Evolutionary conservation across 2,113 vertebrate species (phyloP).

Genomic region (Kryptolebias marmoratus): DNA sequence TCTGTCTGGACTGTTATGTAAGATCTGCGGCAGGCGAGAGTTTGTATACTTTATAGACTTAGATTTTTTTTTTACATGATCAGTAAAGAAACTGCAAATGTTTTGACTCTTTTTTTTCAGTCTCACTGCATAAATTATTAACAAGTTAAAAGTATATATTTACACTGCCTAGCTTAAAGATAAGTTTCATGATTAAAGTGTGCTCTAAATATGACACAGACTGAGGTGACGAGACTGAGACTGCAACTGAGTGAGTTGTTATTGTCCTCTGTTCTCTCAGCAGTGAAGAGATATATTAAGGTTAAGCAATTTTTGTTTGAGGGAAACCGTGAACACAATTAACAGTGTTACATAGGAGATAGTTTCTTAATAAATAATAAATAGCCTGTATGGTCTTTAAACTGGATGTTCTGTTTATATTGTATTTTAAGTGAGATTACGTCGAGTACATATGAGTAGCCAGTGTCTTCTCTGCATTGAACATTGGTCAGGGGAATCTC

Average conservation of each 20-base stretch:
- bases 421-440: background rate
- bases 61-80: background rate
- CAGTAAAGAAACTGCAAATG: background rate
- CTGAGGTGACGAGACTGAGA: background rate
- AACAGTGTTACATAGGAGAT: background rate
- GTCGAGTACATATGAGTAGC: background rate
- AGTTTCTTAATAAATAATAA: background rate
- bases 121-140: constrained; percentile 16
- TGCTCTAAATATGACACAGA: background rate
- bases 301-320: background rate
- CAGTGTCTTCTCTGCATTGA: too few relatives aligned
- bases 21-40: constrained; percentile 18
- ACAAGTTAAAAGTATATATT: constrained; percentile 15
- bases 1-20: constrained; percentile 36
- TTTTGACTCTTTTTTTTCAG: constrained; percentile 32
- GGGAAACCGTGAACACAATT: background rate
- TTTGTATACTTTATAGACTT: constrained; percentile 13
- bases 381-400: background rate
- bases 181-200: background rate
- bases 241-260: background rate
- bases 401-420: background rate
- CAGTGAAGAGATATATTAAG: background rate
- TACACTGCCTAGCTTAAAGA: background rate
- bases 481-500: background rate
- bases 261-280: background rate